Evolutionary conservation across 2,888 invertebrate genomes (phyloP).

Genomic region (Dysmachus trigonus): DNA sequence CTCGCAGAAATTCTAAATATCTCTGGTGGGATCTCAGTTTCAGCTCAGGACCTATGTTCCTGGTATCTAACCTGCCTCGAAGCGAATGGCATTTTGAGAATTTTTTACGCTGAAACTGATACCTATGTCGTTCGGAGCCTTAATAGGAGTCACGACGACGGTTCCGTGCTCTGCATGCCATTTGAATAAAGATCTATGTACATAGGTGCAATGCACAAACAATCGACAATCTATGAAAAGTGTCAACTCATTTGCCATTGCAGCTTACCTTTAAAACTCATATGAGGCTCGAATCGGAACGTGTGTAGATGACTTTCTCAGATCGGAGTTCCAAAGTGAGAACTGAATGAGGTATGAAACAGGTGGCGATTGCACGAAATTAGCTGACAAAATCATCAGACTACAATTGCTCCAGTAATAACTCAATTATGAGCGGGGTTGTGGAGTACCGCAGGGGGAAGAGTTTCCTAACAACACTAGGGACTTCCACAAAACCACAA

Average conservation of each 20-base stretch:
- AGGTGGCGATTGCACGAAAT: background rate
- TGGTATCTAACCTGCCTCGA: background rate
- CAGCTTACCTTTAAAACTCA: background rate
- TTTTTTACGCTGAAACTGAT: background rate
- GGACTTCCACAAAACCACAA: background rate
- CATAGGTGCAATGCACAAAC: background rate
- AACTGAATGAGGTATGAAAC: background rate
- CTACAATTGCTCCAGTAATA: constrained; percentile 20
- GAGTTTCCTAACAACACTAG: constrained; percentile 3
- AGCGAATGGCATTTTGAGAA: background rate
- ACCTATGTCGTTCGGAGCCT: background rate
- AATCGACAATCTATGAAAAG: background rate
- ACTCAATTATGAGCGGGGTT: constrained; percentile 1
- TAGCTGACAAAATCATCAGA: background rate
- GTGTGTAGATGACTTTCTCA: background rate
- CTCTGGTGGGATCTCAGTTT: background rate
- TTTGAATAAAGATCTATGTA: background rate
- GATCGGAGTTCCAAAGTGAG: background rate
- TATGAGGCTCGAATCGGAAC: background rate
- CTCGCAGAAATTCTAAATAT: background rate
- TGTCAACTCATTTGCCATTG: background rate
- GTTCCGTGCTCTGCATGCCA: background rate
- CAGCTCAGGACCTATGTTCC: background rate
- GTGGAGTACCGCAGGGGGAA: background rate
- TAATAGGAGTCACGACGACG: constrained; percentile 16